Conservation (phyloP, 2,888 invertebrate species). For the Mythimna pallens region DNA sequence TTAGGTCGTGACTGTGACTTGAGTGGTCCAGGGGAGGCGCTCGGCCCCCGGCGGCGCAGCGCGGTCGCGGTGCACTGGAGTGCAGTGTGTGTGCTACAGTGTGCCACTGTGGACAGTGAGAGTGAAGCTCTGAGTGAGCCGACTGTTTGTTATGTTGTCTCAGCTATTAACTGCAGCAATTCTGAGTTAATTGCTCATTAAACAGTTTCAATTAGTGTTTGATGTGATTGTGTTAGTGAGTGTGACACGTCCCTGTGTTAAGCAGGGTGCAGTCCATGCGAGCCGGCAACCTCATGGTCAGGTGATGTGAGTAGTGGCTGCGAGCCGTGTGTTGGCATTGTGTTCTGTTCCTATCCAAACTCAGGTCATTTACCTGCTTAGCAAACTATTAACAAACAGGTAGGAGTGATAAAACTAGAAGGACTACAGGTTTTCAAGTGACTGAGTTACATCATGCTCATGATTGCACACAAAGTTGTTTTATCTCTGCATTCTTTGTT, state of each 20-base stretch:
- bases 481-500: slow-evolving; percentile 69
- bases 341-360: slow-evolving; percentile 61
- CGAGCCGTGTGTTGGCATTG: slow-evolving; percentile 50
- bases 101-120: slow-evolving; percentile 72
- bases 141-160: slow-evolving; percentile 63
- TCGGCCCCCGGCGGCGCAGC: slow-evolving; percentile 39
- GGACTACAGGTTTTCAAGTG: slow-evolving; percentile 67
- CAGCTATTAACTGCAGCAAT: slow-evolving; percentile 63
- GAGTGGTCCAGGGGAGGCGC: slow-evolving; percentile 62
- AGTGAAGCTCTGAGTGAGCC: slow-evolving; percentile 65
- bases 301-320: slow-evolving; percentile 63
- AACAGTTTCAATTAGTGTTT: slow-evolving; percentile 67
- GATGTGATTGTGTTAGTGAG: slow-evolving; percentile 68
- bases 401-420: slow-evolving; percentile 69
- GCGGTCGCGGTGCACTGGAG: slow-evolving; percentile 52
- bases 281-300: slow-evolving; percentile 70
- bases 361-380: slow-evolving; percentile 69
- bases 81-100: slow-evolving; percentile 71
- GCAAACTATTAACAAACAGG: slow-evolving; percentile 67
- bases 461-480: slow-evolving; percentile 68
- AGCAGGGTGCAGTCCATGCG: slow-evolving; percentile 60
- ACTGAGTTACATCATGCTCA: slow-evolving; percentile 69
- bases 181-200: slow-evolving; percentile 67
- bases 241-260: slow-evolving; percentile 28
- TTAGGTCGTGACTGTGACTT: slow-evolving; percentile 83